Evolutionary conservation across 2,797 vertebrate genomes (phyloP).

Genomic region (Bucorvus abyssinicus): DNA sequence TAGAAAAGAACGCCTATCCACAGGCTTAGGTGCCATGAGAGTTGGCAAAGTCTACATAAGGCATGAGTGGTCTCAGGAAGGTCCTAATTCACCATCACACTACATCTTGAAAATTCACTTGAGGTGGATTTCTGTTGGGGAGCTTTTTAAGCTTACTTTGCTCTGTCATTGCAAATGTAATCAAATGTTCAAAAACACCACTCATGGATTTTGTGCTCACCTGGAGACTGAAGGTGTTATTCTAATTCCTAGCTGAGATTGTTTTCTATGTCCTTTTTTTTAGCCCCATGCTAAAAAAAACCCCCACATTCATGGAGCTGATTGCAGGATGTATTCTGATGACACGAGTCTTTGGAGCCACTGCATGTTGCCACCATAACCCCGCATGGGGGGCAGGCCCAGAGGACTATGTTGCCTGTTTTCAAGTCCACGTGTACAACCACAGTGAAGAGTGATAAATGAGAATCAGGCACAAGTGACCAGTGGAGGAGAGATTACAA

Average conservation of each 20-base stretch:
- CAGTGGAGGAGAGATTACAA: neutral
- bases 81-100: accelerated
- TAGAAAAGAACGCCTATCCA: neutral
- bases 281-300: neutral
- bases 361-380: accelerated
- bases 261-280: neutral
- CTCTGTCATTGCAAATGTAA: neutral
- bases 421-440: neutral
- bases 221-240: neutral
- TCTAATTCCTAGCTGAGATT: neutral
- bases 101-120: neutral
- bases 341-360: neutral
- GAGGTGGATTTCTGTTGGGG: accelerated
- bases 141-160: neutral
- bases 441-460: neutral
- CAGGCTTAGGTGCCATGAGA: neutral
- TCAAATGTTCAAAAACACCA: neutral
- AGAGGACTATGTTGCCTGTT: neutral
- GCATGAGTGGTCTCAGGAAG: neutral
- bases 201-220: neutral
- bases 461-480: neutral
- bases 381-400: neutral
- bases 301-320: neutral
- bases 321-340: neutral
- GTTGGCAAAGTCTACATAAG: neutral